Percentiles rank a stretch among this genome's conserved stretches.
Evolutionary conservation across 2,797 vertebrate genomes (phyloP).

Genomic region (Helarctos malayanus): DNA sequence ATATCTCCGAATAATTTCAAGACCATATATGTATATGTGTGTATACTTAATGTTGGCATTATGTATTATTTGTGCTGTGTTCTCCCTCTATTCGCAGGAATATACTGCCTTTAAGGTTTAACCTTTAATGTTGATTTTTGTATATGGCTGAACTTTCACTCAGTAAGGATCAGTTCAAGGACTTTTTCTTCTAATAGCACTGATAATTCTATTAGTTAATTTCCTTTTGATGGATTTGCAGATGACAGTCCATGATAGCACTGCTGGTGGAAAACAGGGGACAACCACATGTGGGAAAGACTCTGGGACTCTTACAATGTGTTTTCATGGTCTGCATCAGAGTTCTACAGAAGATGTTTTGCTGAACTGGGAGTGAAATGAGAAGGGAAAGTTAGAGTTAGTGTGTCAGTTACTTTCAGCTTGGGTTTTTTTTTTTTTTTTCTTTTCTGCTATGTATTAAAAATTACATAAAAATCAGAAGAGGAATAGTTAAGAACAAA

Average conservation of each 20-base stretch:
- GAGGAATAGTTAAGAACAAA: background rate
- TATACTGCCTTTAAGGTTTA: background rate
- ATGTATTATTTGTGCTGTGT: background rate
- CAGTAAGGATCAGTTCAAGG: background rate
- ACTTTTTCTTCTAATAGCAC: background rate
- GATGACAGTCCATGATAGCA: background rate
- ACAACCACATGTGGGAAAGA: background rate
- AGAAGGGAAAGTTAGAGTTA: background rate
- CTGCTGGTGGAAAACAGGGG: background rate
- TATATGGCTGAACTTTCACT: background rate
- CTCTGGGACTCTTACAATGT: background rate
- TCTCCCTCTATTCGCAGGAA: background rate
- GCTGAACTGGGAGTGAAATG: constrained; percentile 1
- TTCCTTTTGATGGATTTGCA: background rate
- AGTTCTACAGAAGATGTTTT: background rate
- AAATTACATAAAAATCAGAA: background rate
- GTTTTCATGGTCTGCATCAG: background rate
- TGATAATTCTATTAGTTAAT: background rate
- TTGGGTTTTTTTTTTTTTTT: background rate
- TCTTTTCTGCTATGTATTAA: background rate
- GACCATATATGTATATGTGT: background rate
- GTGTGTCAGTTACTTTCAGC: background rate
- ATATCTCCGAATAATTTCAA: constrained; percentile 11
- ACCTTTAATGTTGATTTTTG: background rate
- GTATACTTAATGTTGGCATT: background rate